Evolutionary conservation across 1,140 invertebrate genomes (phyloP), one percentile per base, ranked within the genome.

Genomic region (Anthonomus grandis): DNA sequence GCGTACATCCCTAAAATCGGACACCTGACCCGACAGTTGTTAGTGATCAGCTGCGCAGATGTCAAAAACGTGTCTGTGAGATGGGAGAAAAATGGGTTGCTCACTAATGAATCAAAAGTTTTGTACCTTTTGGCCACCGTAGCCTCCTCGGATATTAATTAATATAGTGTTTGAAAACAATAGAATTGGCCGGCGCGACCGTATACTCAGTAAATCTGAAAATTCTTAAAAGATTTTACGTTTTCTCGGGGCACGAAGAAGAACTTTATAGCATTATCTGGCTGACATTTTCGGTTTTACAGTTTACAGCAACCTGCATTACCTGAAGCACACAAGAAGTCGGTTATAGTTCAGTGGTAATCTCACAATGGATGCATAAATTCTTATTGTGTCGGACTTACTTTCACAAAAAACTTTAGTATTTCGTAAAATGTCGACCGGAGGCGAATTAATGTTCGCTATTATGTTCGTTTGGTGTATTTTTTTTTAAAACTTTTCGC

Each of bases 271-370:
- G 47, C 54, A 48, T 57, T 57, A 57, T 57, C 54, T 48, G 4
- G 45, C 38, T 57, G 54, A 49, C 54, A 57, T 57, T 57, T 57
- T 46, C 45, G 49, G 45, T 39, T 57, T 57, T 57, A 44, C 45
- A 37, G 45, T 39, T 49, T 57, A 48, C 53, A 41, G 54, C 54
- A 57, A 44, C 44, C 46, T 44, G 54, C 54, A 48, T 57, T 57
- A 42, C 54, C 45, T 39, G 36, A n/a, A n/a, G n/a, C n/a, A n/a
- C n/a, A n/a, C 36, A 48, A 31, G 54, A 48, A 57, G 37, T 48
- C 54, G 54, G 54, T 57, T 57, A 57, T 57, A 57, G 54, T 57
- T 57, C 54, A 49, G 45, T 57, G 54, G 54, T 57, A 57, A 57
- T 57, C 45, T 49, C 10, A 57, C 54, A 57, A 57, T 57, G 54